Evolutionary conservation across 2,797 vertebrate genomes (phyloP).

Genomic region (Gadopsis marmoratus): DNA sequence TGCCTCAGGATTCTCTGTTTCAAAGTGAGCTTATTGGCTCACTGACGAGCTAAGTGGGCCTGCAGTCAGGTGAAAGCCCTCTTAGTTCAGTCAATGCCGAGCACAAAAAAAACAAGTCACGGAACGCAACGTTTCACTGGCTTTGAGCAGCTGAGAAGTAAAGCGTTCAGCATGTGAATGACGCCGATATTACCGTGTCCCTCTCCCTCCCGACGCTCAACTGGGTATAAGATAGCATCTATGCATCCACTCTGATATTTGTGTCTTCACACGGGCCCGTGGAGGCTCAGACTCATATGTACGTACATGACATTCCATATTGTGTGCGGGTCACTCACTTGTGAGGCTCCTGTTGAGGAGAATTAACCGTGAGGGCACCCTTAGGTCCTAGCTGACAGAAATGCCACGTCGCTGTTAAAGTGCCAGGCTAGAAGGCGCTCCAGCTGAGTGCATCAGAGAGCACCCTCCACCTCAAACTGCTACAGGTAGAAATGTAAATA

Average conservation of each 20-base stretch:
- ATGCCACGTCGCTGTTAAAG: constrained; percentile 60
- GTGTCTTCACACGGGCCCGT: constrained; percentile 59
- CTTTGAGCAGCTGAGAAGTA: constrained; percentile 21
- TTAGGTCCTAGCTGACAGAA: constrained; percentile 57
- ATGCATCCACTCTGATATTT: constrained; percentile 44
- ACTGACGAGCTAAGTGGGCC: constrained; percentile 25
- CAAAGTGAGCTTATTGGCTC: constrained; percentile 21
- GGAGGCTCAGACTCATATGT: constrained; percentile 50
- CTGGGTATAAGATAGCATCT: constrained; percentile 5
- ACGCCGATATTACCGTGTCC: neutral
- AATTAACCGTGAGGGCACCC: constrained; percentile 43
- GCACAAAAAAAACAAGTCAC: neutral
- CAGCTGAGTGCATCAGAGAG: neutral
- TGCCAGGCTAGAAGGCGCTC: constrained; percentile 19
- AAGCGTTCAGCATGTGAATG: neutral
- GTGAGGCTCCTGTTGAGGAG: constrained; percentile 29
- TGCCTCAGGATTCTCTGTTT: constrained; percentile 10
- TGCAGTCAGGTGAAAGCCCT: constrained; percentile 29
- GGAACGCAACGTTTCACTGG: neutral
- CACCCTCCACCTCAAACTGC: neutral
- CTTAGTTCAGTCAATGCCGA: constrained; percentile 15
- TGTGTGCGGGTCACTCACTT: constrained; percentile 6
- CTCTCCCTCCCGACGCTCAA: neutral
- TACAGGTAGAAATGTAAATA: neutral
- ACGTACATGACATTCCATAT: constrained; percentile 58